A percentile compares a stretch with the other conserved stretches of the same genome.
Conservation (phyloP, 2,888 invertebrate species). For the Yponomeuta plumbellus region DNA sequence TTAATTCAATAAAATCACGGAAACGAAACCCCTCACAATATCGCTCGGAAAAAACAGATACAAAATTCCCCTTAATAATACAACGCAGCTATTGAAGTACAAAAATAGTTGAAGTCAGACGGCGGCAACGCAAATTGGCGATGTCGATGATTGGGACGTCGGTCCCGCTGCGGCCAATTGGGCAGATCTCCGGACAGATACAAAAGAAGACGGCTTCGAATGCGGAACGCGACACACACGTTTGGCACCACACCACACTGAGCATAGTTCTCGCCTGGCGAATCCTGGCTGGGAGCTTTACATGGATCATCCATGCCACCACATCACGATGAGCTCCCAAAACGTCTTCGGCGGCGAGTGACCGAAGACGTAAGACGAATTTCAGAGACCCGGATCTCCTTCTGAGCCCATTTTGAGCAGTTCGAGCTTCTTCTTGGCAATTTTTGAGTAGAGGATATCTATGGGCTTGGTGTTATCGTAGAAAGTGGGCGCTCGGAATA, state of each 20-base stretch:
- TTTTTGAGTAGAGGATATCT: conserved; percentile 93
- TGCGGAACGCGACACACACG: conserved; percentile 55
- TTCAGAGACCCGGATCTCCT: conserved; percentile 81
- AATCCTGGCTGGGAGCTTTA: conserved; percentile 62
- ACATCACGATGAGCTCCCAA: conserved; percentile 76
- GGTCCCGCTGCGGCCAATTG: conserved; percentile 24
- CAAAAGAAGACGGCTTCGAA: conserved; percentile 66
- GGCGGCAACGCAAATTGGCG: conserved; percentile 53
- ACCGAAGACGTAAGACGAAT: conserved; percentile 81
- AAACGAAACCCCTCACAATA: conserved; percentile 43
- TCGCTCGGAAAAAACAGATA: conserved; percentile 37
- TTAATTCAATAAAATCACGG: conserved; percentile 28
- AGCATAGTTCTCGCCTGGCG: conserved; percentile 60
- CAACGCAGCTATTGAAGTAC: conserved; percentile 54
- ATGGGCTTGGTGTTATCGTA: conserved; percentile 94
- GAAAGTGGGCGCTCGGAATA: conserved; percentile 92
- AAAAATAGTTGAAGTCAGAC: conserved; percentile 65
- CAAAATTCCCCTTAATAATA: conserved; percentile 48
- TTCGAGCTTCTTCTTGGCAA: conserved; percentile 92
- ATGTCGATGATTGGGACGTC: too few species aligned
- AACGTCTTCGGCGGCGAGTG: conserved; percentile 82
- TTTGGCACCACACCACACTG: conserved; percentile 70
- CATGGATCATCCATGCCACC: conserved; percentile 75
- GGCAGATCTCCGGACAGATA: conserved; percentile 31
- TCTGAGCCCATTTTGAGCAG: conserved; percentile 91